These are phyloP conservation scores for Drosophila atroscutellata DNA, from an alignment of 2,888 invertebrate genomes.

Conservation along the genomic window DNA sequence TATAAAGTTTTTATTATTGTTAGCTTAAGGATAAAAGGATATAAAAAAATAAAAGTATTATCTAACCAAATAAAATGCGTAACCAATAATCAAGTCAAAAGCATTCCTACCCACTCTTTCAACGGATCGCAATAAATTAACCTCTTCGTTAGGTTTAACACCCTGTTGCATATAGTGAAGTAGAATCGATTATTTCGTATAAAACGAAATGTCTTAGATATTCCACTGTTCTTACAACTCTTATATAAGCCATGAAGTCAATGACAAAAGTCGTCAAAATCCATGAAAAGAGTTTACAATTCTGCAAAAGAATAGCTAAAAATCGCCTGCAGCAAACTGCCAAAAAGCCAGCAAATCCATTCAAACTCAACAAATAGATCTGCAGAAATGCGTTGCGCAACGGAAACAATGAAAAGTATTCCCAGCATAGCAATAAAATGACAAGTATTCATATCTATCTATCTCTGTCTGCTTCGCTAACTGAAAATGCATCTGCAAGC, in stretches of 20 bases:
- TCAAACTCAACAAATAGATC: conserved; percentile 14
- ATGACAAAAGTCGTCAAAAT: conserved; percentile 31
- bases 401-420: conserved; percentile 26
- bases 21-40: neutral
- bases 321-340: conserved; percentile 20
- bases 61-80: neutral
- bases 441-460: conserved; percentile 39
- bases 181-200: neutral
- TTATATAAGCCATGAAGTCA: conserved; percentile 43
- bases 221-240: neutral
- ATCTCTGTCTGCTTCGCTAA: neutral
- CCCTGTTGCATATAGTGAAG: neutral
- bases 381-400: conserved; percentile 45
- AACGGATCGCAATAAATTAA: neutral
- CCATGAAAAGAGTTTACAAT: conserved; percentile 29
- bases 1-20: neutral
- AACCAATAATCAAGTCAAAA: neutral
- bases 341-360: conserved; percentile 8
- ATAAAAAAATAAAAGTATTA: neutral
- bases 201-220: neutral
- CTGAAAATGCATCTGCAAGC: conserved; percentile 14
- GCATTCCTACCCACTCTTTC: neutral
- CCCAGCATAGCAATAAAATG: conserved; percentile 57
- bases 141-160: neutral
- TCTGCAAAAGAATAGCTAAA: conserved; percentile 2